phyloP scores from a whole-genome alignment of 2,888 invertebrate species.

The Cabera pusaria region DNA sequence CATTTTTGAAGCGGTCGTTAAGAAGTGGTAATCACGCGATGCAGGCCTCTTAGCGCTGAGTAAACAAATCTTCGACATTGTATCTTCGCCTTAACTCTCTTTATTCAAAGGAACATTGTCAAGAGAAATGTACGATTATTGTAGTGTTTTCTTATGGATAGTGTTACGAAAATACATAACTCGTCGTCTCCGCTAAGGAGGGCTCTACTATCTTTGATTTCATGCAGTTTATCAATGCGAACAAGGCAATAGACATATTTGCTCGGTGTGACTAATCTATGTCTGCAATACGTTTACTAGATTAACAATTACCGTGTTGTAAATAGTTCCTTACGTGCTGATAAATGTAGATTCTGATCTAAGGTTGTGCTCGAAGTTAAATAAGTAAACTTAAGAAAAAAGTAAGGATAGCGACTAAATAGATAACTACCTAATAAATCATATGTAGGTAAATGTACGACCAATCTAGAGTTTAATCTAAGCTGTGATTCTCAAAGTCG shows the following conservation, averaged over 20 bases:
- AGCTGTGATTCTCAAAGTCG: conserved; percentile 52
- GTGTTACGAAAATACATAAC: conserved; percentile 77
- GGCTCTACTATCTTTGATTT: conserved; percentile 69
- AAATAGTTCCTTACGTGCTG: conserved; percentile 20
- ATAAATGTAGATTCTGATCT: conserved; percentile 28
- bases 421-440: too few species aligned
- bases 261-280: conserved; percentile 57
- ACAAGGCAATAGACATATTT: conserved; percentile 69
- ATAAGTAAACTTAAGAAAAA: too few species aligned
- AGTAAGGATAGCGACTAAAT: too few species aligned
- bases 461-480: too few species aligned
- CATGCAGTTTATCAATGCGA: conserved; percentile 75
- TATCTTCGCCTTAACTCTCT: conserved; percentile 78
- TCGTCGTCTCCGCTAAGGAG: conserved; percentile 64
- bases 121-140: conserved; percentile 81
- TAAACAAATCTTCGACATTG: conserved; percentile 81
- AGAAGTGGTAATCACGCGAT: conserved; percentile 64
- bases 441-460: too few species aligned
- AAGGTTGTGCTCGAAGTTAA: conserved; percentile 15
- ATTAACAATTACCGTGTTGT: conserved; percentile 45
- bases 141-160: conserved; percentile 76
- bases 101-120: conserved; percentile 81
- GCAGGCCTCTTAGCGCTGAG: conserved; percentile 65
- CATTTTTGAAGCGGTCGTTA: conserved; percentile 51
- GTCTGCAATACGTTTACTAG: conserved; percentile 52